phyloP scores from a whole-genome alignment of 1,140 invertebrate genomes.

The Ostrea edulis region DNA sequence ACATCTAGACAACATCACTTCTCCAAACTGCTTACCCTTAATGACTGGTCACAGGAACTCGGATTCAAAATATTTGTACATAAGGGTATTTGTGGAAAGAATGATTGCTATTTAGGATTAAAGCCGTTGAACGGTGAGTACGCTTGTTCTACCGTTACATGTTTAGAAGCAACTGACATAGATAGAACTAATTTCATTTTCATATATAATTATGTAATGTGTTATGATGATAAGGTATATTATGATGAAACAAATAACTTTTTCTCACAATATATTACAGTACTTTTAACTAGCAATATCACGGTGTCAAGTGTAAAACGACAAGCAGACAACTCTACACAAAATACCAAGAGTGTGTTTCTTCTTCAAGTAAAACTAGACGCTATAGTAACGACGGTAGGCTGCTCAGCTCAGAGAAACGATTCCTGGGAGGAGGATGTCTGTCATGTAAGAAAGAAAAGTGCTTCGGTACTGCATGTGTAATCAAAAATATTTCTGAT shows the following conservation, averaged over 20 bases:
- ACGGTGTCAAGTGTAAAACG: no score
- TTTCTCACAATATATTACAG: no score
- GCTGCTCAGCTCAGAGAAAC: slow-evolving; percentile 1
- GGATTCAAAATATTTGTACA: slow-evolving; percentile 39
- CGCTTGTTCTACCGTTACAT: not conserved
- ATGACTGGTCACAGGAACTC: slow-evolving; percentile 8
- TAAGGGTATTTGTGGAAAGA: not conserved
- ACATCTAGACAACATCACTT: slow-evolving; percentile 6
- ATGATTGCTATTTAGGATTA: not conserved
- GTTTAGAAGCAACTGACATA: no score
- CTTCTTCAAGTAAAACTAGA: not conserved
- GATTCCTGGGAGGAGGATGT: not conserved
- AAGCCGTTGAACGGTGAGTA: slow-evolving; percentile 16
- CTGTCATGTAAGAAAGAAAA: slow-evolving; percentile 9
- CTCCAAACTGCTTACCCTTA: not conserved
- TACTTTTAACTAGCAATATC: no score
- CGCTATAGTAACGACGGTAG: slow-evolving; percentile 10
- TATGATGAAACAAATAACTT: no score
- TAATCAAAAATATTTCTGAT: not conserved
- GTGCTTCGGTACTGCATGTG: not conserved
- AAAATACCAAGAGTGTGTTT: not conserved
- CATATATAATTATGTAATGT: no score
- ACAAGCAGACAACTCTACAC: not conserved
- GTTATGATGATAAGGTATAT: no score
- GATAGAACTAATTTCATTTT: no score